Conservation (phyloP, 2,797 vertebrate genomes). For the Parotocinclus haroldoi region DNA sequence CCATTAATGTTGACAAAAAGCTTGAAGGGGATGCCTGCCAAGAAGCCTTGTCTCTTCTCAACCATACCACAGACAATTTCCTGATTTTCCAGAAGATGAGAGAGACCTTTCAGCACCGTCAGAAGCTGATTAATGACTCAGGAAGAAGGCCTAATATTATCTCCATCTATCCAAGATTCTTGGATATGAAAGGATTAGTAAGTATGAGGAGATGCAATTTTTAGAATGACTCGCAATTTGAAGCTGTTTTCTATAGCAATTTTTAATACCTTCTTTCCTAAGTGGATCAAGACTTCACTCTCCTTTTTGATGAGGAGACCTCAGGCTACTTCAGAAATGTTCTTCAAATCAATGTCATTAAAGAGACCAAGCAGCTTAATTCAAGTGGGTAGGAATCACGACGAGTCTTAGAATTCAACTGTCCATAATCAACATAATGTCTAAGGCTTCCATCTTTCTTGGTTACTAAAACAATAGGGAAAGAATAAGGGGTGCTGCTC, state of each 20-base stretch:
- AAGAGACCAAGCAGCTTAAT: constrained; percentile 38
- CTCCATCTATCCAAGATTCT: constrained; percentile 33
- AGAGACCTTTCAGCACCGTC: constrained; percentile 45
- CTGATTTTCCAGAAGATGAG: constrained; percentile 46
- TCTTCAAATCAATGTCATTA: constrained; percentile 45
- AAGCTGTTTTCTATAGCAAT: neutral
- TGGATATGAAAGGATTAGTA: constrained; percentile 45
- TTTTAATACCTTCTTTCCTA: no score
- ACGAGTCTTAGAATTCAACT: neutral
- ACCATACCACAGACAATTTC: constrained; percentile 39
- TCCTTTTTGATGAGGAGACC: constrained; percentile 45
- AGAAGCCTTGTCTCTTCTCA: constrained; percentile 49
- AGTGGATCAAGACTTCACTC: constrained; percentile 47
- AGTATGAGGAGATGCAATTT: constrained; percentile 33
- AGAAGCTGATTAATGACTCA: constrained; percentile 44
- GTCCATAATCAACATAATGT: constrained; percentile 8
- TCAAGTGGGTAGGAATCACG: constrained; percentile 5
- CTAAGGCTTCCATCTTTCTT: constrained; percentile 3
- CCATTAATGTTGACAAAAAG: constrained; percentile 34
- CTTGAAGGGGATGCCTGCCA: constrained; percentile 47
- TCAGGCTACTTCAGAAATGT: constrained; percentile 37
- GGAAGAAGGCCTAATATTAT: constrained; percentile 33
- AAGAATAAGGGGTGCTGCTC: constrained; percentile 13
- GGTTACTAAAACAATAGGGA: constrained; percentile 1
- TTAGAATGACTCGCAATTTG: constrained; percentile 13